Evolutionary conservation across 2,113 vertebrate genomes (phyloP).

Genomic region (Syrrhaptes paradoxus): DNA sequence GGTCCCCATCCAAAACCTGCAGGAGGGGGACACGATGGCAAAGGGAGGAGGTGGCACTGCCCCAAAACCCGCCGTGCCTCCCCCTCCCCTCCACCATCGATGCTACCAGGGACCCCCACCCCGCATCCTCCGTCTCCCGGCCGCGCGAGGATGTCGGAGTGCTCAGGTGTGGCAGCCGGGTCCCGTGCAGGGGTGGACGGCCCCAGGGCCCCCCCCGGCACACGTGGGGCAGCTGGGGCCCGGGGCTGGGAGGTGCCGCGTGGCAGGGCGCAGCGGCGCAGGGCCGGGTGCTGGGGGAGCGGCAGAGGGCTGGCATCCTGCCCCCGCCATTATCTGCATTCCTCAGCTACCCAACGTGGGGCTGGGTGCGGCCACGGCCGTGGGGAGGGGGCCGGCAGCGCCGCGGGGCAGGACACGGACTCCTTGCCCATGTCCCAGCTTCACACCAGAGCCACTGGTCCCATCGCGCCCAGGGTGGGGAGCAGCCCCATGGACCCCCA

Average conservation of each 20-base stretch:
- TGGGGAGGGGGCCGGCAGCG: neutral
- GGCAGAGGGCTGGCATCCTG: neutral
- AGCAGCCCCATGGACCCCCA: too few relatives aligned
- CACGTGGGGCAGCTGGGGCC: neutral
- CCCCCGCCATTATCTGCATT: conserved; percentile 60
- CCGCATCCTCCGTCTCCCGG: neutral
- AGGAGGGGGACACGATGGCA: accelerated
- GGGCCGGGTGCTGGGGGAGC: neutral
- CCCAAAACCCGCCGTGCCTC: neutral
- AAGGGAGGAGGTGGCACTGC: accelerated
- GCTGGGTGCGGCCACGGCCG: neutral
- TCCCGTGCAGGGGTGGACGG: neutral
- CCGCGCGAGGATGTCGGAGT: neutral
- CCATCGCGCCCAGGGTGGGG: accelerated
- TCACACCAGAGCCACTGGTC: accelerated
- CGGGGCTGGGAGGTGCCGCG: neutral
- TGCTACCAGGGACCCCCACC: neutral
- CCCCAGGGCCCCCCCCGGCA: neutral
- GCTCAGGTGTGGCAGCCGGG: neutral
- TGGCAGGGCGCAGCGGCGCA: neutral
- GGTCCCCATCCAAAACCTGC: neutral
- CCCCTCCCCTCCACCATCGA: accelerated
- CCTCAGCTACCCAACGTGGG: conserved; percentile 16
- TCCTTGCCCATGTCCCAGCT: neutral
- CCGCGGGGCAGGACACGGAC: neutral